Percentiles rank a stretch among this genome's conserved stretches.
These are phyloP conservation scores for Protobothrops mucrosquamatus DNA, from an alignment of 2,113 vertebrate genomes.

Conservation along the genomic window DNA sequence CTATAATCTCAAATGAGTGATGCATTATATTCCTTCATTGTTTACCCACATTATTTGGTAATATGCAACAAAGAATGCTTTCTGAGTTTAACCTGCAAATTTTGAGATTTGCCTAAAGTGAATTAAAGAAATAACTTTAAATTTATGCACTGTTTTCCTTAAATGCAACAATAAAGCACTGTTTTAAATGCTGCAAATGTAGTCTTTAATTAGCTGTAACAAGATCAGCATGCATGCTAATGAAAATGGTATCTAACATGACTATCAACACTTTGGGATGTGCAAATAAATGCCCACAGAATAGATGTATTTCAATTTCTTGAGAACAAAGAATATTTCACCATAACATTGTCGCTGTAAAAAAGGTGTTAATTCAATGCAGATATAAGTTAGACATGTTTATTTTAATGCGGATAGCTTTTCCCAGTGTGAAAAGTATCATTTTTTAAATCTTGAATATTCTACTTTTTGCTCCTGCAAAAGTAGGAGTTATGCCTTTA, in stretches of 20 bases:
- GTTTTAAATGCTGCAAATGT: constrained; percentile 28
- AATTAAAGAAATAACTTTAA: neutral
- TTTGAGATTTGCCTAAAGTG: neutral
- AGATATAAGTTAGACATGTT: constrained; percentile 39
- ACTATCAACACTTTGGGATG: constrained; percentile 37
- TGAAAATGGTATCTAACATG: constrained; percentile 32
- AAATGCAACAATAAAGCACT: constrained; percentile 23
- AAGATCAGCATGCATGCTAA: constrained; percentile 43
- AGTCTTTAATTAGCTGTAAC: constrained; percentile 44
- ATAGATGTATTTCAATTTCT: constrained; percentile 43
- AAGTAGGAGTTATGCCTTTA: neutral
- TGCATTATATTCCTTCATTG: neutral
- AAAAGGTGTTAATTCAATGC: constrained; percentile 48
- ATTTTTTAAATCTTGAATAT: neutral
- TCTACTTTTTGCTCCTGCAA: neutral
- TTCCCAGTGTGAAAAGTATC: neutral
- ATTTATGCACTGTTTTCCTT: neutral
- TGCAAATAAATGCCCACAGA: constrained; percentile 52
- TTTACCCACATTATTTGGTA: neutral
- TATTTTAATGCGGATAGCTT: neutral
- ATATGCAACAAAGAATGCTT: neutral
- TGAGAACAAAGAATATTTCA: constrained; percentile 41
- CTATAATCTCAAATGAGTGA: neutral
- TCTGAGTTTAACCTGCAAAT: neutral
- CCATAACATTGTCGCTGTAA: constrained; percentile 35